A percentile compares a stretch with the other conserved stretches of the same genome.
phyloP scores from a whole-genome alignment of 2,888 invertebrate genomes.

The Calephelis perditalis region DNA sequence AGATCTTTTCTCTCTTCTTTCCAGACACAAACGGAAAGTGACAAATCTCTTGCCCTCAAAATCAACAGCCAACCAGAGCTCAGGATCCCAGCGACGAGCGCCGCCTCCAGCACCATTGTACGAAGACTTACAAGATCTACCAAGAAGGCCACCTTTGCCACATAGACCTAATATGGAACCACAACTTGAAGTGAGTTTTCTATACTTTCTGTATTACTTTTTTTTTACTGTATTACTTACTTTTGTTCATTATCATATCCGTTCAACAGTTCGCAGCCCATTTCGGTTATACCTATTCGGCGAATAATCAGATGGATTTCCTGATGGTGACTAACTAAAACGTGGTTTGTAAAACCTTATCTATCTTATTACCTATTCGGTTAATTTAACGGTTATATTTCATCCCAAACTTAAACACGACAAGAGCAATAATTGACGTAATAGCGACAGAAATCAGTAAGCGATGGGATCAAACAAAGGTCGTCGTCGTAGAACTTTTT shows the following conservation, averaged over 20 bases:
- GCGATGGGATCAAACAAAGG: no score
- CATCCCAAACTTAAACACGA: no score
- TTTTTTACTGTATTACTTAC: constrained; percentile 2
- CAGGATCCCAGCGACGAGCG: constrained; percentile 70
- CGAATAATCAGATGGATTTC: no score
- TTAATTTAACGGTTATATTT: no score
- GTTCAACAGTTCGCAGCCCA: no score
- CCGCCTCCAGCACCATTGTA: constrained; percentile 82
- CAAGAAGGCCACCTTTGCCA: constrained; percentile 69
- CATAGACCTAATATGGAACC: constrained; percentile 67
- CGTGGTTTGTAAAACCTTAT: no score
- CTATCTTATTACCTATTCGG: no score
- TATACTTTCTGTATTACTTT: not conserved
- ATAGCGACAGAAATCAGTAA: no score
- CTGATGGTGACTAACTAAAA: no score
- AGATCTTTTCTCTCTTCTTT: constrained; percentile 40
- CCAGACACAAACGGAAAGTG: constrained; percentile 91
- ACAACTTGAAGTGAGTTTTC: constrained; percentile 58
- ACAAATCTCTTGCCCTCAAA: constrained; percentile 91
- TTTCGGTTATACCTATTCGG: no score
- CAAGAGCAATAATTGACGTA: no score
- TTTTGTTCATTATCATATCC: not conserved
- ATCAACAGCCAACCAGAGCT: constrained; percentile 75
- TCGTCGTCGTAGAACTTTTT: no score
- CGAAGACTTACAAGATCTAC: constrained; percentile 87